Conservation (phyloP, 2,888 invertebrate genomes). For the Tridacna crocea region DNA sequence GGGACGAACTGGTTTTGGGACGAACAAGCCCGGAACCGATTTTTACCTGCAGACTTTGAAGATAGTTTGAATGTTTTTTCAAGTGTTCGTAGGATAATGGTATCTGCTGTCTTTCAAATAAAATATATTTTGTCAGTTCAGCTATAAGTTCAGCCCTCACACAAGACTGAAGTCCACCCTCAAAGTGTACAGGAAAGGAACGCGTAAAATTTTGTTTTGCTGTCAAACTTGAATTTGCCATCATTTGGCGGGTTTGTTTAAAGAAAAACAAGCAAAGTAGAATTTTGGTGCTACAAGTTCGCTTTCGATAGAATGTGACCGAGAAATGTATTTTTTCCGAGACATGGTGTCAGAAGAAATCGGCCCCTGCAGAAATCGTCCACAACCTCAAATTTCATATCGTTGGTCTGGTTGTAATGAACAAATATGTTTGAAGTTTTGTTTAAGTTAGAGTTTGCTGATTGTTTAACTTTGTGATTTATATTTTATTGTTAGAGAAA, state of each 20-base stretch:
- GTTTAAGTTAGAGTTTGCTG: too few relatives aligned
- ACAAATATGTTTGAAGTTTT: too few relatives aligned
- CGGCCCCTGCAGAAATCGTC: too few relatives aligned
- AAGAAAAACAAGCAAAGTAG: background rate
- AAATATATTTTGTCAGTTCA: constrained; percentile 71
- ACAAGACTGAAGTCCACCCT: constrained; percentile 69
- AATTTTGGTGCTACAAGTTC: too few relatives aligned
- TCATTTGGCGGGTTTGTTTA: constrained; percentile 27
- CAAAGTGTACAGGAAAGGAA: constrained; percentile 60
- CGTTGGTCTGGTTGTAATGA: too few relatives aligned
- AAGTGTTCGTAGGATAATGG: constrained; percentile 72
- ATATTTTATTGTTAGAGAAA: too few relatives aligned
- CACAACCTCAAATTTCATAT: too few relatives aligned
- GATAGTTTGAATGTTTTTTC: constrained; percentile 31
- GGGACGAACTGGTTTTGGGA: background rate
- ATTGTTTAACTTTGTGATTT: too few relatives aligned
- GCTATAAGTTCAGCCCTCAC: constrained; percentile 66
- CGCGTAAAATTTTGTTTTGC: constrained; percentile 6
- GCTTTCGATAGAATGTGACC: too few relatives aligned
- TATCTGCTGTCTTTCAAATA: constrained; percentile 75
- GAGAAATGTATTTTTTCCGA: too few relatives aligned
- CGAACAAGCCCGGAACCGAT: background rate
- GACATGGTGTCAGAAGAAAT: too few relatives aligned
- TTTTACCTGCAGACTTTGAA: constrained; percentile 2
- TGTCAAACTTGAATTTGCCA: constrained; percentile 38